Evolutionary conservation across 1,140 invertebrate species (phyloP).

Genomic region (Drosophila bipectinata): DNA sequence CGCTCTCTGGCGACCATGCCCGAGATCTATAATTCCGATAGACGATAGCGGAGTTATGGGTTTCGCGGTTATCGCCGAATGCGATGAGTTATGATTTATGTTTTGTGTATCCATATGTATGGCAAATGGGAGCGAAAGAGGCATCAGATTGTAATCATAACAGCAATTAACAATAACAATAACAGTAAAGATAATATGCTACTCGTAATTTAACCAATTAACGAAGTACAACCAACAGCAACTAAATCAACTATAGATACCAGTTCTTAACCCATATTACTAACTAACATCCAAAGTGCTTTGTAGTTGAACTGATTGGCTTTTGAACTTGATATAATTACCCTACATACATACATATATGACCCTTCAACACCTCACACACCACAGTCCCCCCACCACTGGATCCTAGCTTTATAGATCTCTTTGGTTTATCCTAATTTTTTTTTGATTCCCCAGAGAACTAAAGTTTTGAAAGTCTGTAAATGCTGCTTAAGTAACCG

Average conservation of each 20-base stretch:
- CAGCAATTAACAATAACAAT: slow-evolving; percentile 46
- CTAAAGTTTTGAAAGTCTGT: background rate
- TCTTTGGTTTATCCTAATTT: background rate
- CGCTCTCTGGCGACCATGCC: background rate
- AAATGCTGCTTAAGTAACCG: slow-evolving; percentile 43
- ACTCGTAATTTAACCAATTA: slow-evolving; percentile 45
- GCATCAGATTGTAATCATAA: slow-evolving; percentile 82
- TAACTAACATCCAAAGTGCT: slow-evolving; percentile 57
- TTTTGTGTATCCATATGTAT: slow-evolving; percentile 78
- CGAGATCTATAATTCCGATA: background rate
- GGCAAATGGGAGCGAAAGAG: slow-evolving; percentile 84
- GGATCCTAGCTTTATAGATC: slow-evolving; percentile 7
- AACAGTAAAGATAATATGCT: slow-evolving; percentile 39
- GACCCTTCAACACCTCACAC: background rate
- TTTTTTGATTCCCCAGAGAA: background rate
- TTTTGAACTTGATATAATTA: slow-evolving; percentile 44
- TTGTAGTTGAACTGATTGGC: slow-evolving; percentile 75
- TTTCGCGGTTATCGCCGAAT: slow-evolving; percentile 8
- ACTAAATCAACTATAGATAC: slow-evolving; percentile 42
- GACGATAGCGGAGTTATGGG: background rate
- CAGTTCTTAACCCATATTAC: slow-evolving; percentile 42
- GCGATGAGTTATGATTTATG: slow-evolving; percentile 13
- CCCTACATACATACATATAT: slow-evolving; percentile 21
- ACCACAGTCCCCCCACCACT: background rate
- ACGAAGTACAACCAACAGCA: slow-evolving; percentile 31